These are phyloP conservation scores for Teleogryllus occipitalis DNA, from an alignment of 1,140 invertebrate genomes.

Conservation along the genomic window DNA sequence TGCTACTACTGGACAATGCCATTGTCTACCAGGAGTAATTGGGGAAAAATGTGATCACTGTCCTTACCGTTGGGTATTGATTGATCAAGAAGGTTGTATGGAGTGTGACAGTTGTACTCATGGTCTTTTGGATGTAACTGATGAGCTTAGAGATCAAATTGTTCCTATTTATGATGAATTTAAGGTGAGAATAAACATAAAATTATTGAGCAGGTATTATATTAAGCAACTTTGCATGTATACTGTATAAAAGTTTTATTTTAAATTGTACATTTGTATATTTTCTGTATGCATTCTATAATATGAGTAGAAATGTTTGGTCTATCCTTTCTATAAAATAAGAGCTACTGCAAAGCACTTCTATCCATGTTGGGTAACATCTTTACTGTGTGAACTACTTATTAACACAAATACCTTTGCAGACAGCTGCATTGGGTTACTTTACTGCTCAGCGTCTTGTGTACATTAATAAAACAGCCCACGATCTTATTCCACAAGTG, in stretches of 20 bases:
- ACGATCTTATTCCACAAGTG: conserved; percentile 54
- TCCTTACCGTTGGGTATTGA: conserved; percentile 71
- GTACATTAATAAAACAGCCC: conserved; percentile 60
- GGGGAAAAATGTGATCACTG: conserved; percentile 94
- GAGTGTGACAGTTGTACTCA: conserved; percentile 86
- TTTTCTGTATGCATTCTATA: no score
- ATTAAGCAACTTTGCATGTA: no score
- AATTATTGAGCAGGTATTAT: no score
- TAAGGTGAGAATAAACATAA: conserved; percentile 40
- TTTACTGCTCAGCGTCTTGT: conserved; percentile 67
- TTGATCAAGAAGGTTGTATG: conserved; percentile 60
- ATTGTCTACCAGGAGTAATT: conserved; percentile 88
- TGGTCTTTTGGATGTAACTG: conserved; percentile 76
- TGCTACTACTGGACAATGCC: conserved; percentile 79
- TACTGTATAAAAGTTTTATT: no score
- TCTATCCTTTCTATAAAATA: no score
- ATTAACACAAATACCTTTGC: conserved; percentile 26
- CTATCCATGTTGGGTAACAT: no score
- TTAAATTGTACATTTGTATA: no score
- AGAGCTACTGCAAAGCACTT: no score
- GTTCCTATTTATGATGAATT: conserved; percentile 60
- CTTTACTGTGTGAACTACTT: conserved; percentile 3
- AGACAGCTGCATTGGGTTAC: conserved; percentile 62
- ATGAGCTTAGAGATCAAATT: conserved; percentile 55
- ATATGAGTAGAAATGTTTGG: no score